Evolutionary conservation across 2,888 invertebrate species (phyloP).

Genomic region (Drosophila leonis): DNA sequence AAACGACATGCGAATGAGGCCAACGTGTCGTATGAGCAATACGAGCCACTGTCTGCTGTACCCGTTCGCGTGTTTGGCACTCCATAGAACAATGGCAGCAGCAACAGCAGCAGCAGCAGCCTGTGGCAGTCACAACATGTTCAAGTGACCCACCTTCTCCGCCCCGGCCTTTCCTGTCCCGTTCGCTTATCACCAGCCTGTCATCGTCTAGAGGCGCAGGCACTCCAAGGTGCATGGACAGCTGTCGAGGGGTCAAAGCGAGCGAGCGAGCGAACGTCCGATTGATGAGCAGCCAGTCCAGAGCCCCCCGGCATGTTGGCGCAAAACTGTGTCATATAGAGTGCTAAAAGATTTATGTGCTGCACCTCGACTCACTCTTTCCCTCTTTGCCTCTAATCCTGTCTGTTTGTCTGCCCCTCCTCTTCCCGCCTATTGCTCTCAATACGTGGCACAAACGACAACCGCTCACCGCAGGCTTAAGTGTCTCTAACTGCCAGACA

Average conservation of each 20-base stretch:
- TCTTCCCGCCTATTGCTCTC: conserved; percentile 56
- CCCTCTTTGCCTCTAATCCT: conserved; percentile 33
- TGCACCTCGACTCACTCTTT: conserved; percentile 39
- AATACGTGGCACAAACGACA: conserved; percentile 69
- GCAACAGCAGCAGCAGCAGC: conserved; percentile 34
- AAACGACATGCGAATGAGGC: conserved; percentile 54
- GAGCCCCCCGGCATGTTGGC: conserved; percentile 19
- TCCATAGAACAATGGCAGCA: conserved; percentile 57
- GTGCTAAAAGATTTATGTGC: conserved; percentile 77
- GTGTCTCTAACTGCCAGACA: conserved; percentile 61
- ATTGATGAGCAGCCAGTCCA: conserved; percentile 60
- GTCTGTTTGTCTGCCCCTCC: conserved; percentile 14
- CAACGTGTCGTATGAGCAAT: conserved; percentile 48
- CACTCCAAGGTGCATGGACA: conserved; percentile 71
- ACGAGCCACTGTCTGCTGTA: neutral
- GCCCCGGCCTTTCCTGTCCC: conserved; percentile 15
- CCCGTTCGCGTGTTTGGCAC: conserved; percentile 23
- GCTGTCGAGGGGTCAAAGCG: conserved; percentile 41
- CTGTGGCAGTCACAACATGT: conserved; percentile 62
- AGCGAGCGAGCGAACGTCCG: conserved; percentile 31
- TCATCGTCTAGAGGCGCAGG: conserved; percentile 61
- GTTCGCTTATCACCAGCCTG: conserved; percentile 63
- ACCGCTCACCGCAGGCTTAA: conserved; percentile 70
- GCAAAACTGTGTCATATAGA: conserved; percentile 81
- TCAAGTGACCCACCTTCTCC: conserved; percentile 13